A percentile compares a stretch with the other conserved stretches of the same genome.
Evolutionary conservation across 1,140 invertebrate species (phyloP).

Genomic region (Meloidogyne hapla): DNA sequence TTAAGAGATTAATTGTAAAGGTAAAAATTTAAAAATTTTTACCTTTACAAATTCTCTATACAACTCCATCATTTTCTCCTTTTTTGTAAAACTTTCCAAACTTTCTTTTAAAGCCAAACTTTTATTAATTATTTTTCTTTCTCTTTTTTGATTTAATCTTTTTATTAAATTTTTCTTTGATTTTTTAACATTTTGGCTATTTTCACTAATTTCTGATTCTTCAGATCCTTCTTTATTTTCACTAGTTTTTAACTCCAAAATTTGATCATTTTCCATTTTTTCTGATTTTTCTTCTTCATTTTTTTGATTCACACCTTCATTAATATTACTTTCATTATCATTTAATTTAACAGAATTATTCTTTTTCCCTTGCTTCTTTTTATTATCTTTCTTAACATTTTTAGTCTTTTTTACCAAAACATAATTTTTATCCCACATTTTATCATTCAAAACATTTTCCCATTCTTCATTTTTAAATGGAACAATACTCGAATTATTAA

Average conservation of each 20-base stretch:
- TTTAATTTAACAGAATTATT: background rate
- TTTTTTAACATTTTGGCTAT: background rate
- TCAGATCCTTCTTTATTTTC: background rate
- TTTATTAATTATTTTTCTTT: background rate
- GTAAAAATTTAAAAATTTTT: too few relatives aligned
- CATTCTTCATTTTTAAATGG: background rate
- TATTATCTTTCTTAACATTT: background rate
- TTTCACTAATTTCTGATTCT: background rate
- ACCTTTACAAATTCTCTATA: background rate
- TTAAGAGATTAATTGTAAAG: too few relatives aligned
- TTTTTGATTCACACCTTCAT: background rate
- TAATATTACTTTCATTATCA: background rate
- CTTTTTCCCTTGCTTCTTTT: background rate
- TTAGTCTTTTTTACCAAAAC: background rate
- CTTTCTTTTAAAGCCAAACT: background rate
- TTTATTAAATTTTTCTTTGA: background rate
- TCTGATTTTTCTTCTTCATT: background rate
- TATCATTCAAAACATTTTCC: background rate
- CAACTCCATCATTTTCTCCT: background rate
- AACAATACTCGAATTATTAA: too few relatives aligned
- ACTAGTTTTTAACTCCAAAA: background rate
- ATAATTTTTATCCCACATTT: background rate
- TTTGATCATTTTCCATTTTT: background rate
- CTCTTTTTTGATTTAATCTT: background rate
- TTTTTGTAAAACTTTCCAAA: background rate